These are phyloP conservation scores for Acrobasis suavella DNA, from an alignment of 2,888 invertebrate genomes.

Conservation along the genomic window DNA sequence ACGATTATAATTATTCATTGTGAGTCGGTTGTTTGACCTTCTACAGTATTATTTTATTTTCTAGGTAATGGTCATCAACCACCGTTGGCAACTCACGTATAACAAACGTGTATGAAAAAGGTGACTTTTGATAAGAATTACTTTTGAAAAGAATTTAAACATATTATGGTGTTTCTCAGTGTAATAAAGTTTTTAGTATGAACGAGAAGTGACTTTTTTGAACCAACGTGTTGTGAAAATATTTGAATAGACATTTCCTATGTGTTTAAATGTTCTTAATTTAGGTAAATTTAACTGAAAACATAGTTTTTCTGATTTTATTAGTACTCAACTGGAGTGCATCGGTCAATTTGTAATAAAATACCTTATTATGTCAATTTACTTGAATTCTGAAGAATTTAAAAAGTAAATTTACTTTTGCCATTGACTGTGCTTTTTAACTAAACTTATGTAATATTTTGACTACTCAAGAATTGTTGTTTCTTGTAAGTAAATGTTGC, in stretches of 20 bases:
- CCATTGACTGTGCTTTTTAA: neutral
- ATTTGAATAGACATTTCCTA: neutral
- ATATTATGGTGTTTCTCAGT: slow-evolving; percentile 25
- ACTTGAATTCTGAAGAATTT: neutral
- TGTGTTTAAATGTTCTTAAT: slow-evolving; percentile 8
- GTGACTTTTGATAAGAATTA: slow-evolving; percentile 43
- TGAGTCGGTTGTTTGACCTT: neutral
- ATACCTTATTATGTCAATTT: slow-evolving; percentile 4
- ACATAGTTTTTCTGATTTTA: neutral
- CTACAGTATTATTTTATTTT: slow-evolving; percentile 34
- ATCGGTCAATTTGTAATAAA: slow-evolving; percentile 2
- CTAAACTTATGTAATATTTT: slow-evolving; percentile 10
- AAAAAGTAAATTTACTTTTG: neutral
- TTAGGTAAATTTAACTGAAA: neutral
- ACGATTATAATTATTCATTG: neutral
- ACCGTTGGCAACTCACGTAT: slow-evolving; percentile 84
- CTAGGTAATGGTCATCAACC: slow-evolving; percentile 74
- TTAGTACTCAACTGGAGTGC: neutral
- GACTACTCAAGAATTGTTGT: neutral
- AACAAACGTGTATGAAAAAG: slow-evolving; percentile 49
- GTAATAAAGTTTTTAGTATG: slow-evolving; percentile 21
- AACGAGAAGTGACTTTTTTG: slow-evolving; percentile 15
- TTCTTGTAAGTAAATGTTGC: slow-evolving; percentile 20
- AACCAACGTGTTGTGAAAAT: slow-evolving; percentile 21
- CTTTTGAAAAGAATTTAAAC: slow-evolving; percentile 24